These are phyloP conservation scores for Pristionchus arcanus DNA, from an alignment of 2,888 invertebrate species.

Conservation along the genomic window DNA sequence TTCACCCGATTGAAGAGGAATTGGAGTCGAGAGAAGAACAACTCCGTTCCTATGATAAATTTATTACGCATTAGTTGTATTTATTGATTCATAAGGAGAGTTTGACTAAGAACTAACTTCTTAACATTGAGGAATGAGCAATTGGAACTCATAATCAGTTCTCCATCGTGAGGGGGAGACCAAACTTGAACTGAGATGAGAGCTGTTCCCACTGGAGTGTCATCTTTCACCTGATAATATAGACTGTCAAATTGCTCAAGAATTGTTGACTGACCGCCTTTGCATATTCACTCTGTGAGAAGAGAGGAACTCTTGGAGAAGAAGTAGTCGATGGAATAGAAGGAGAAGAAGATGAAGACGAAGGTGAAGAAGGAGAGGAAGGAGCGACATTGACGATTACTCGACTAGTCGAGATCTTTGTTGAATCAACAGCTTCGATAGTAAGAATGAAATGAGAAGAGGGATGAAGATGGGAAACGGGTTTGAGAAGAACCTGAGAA, in stretches of 20 bases:
- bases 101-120: background rate
- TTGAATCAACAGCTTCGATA: slow-evolving; percentile 9
- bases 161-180: slow-evolving; percentile 38
- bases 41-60: background rate
- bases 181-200: slow-evolving; percentile 29
- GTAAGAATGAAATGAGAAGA: slow-evolving; percentile 21
- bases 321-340: background rate
- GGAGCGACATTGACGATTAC: slow-evolving; percentile 29
- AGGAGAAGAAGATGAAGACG: background rate
- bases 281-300: slow-evolving; percentile 37
- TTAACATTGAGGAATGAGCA: slow-evolving; percentile 25
- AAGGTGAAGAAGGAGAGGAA: background rate
- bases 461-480: background rate
- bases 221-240: background rate
- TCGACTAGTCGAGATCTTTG: background rate
- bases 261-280: slow-evolving; percentile 2
- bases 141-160: background rate
- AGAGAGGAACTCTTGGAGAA: background rate
- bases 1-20: slow-evolving; percentile 33
- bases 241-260: background rate
- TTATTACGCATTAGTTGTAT: background rate
- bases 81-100: background rate
- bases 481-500: slow-evolving; percentile 22
- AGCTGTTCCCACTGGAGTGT: slow-evolving; percentile 37
- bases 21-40: background rate